A percentile compares a stretch with the other conserved stretches of the same genome.
Conservation (phyloP, 2,113 vertebrate species). For the Sorex araneus region DNA sequence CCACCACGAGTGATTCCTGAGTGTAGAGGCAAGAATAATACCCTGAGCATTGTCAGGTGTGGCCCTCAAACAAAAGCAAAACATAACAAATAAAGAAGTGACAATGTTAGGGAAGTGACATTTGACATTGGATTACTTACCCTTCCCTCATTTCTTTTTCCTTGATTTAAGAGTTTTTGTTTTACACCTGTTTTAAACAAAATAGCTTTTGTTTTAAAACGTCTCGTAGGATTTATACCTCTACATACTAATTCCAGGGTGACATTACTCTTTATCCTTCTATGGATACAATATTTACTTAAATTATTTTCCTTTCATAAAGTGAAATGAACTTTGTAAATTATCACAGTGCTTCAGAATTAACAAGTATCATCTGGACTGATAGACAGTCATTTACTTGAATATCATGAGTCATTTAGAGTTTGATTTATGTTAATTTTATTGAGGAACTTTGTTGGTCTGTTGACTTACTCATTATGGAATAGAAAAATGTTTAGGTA, state of each 20-base stretch:
- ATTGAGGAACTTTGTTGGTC: background rate
- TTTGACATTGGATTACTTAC: background rate
- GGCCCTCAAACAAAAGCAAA: too few species aligned
- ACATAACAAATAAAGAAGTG: too few species aligned
- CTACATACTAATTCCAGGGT: background rate
- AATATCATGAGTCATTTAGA: background rate
- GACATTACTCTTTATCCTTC: background rate
- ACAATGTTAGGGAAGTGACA: background rate
- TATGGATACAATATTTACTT: background rate
- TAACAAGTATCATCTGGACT: background rate
- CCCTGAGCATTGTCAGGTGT: too few species aligned
- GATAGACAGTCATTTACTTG: background rate
- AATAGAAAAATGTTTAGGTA: background rate
- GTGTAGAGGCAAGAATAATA: too few species aligned
- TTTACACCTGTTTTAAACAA: too few species aligned
- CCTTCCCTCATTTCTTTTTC: accelerated
- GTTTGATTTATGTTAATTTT: background rate
- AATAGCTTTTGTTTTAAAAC: too few species aligned
- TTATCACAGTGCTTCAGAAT: background rate
- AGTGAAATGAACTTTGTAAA: background rate
- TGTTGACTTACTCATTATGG: background rate
- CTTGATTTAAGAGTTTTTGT: background rate
- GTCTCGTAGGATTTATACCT: too few species aligned
- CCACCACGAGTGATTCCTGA: too few species aligned
- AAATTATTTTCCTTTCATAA: background rate